phyloP scores from a whole-genome alignment of 2,888 invertebrate genomes.

The Melanotus villosus region DNA sequence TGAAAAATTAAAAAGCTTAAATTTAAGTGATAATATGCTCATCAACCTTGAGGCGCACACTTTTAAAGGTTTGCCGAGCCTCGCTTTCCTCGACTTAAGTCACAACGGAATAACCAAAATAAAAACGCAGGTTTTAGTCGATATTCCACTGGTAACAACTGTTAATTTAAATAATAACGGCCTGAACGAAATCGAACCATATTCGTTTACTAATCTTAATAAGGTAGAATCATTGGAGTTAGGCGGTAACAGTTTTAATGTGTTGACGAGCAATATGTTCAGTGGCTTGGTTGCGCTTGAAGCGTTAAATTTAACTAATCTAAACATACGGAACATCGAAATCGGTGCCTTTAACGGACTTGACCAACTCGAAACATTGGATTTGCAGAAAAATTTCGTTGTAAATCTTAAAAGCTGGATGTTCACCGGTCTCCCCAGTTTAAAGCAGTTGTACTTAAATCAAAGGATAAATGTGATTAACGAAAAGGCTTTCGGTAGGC shows the following conservation, averaged over 20 bases:
- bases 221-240: constrained; percentile 7
- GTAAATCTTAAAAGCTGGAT: not conserved
- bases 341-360: constrained; percentile 9
- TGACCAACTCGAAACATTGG: not conserved
- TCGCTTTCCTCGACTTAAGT: constrained; percentile 25
- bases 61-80: not conserved
- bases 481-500: not conserved
- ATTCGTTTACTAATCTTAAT: not conserved
- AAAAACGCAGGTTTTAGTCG: not conserved
- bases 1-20: constrained; percentile 1
- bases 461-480: not conserved
- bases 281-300: constrained; percentile 4
- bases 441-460: constrained; percentile 10
- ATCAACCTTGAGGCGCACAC: not conserved
- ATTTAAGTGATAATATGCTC: constrained; percentile 22
- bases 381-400: constrained; percentile 22
- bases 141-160: not conserved
- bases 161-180: not conserved
- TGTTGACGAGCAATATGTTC: constrained; percentile 3
- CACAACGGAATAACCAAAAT: not conserved
- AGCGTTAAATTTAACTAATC: constrained; percentile 2
- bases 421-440: not conserved
- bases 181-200: not conserved
- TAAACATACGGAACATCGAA: not conserved
- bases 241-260: not conserved